Evolutionary conservation across 2,113 vertebrate genomes (phyloP), one percentile per base, ranked within the genome.

Genomic region (Tor tambroides): DNA sequence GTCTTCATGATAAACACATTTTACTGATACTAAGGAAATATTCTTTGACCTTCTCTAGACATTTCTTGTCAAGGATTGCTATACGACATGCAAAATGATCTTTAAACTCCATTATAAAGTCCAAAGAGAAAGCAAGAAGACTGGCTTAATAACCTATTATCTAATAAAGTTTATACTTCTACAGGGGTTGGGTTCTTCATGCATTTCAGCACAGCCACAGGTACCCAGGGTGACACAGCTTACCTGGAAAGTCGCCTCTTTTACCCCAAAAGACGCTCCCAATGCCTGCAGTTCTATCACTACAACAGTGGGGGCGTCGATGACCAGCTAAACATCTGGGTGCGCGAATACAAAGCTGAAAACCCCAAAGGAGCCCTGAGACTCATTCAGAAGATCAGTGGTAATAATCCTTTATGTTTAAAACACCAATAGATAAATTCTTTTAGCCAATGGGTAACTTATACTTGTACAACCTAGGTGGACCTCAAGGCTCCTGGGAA

Each of bases 261-360:
- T 8, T 98, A 98, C 88, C 97, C 97, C 5, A 97, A 95, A 85
- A 94, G 96, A 91, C 92, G 90, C 8, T 96, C 93, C 85, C 97
- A 99, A 87, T 99, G 98, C 90, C 89, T 99, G 91, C 95, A 98
- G 88, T 98, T 99, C 93, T 99, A 96, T 92, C 94, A 95, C 83
- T 97, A 97, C 85, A 95, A 96, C 92, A 97, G 94, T 0, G 96
- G 95, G 19, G 90, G 88, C 0, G 35, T 90, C 87, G 90, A 15
- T 0, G 95, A 97, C 88, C 89, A 15, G 0, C 93, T 99, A 61
- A 93, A 91, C 5, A 92, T 99, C 87, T 94, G 90, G 43, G 89
- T 97, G 85, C 94, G 94, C 75, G 95, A 98, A 72, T 98, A 98
- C 54, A 90, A 95, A 0, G 11, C 69, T 43, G 81, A 46, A 9